A percentile compares a stretch with the other conserved stretches of the same genome.
Conservation (phyloP, 2,888 invertebrate genomes). For the Pimpla rufipes region DNA sequence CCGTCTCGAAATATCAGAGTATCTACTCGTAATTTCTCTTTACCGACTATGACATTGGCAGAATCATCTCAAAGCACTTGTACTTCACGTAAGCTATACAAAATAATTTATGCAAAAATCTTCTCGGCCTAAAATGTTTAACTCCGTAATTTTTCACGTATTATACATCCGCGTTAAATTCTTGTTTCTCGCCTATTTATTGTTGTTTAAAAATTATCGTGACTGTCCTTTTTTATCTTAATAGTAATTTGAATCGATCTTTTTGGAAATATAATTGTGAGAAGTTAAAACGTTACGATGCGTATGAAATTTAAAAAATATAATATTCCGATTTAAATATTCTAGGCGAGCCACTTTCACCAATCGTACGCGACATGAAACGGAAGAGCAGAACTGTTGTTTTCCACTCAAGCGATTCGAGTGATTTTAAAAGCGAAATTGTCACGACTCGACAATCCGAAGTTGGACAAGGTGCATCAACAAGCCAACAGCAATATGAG, state of each 20-base stretch:
- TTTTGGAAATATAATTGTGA: background rate
- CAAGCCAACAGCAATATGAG: constrained; percentile 20
- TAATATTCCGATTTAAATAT: background rate
- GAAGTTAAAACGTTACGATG: background rate
- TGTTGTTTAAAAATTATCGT: background rate
- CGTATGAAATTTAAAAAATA: background rate
- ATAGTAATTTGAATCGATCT: background rate
- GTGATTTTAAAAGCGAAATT: constrained; percentile 12
- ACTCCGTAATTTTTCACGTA: background rate
- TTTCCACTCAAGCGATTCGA: background rate
- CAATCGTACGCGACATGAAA: background rate
- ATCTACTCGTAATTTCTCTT: no score
- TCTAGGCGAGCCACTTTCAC: constrained; percentile 23
- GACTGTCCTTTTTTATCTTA: background rate
- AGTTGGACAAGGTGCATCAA: constrained; percentile 14
- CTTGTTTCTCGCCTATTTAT: background rate
- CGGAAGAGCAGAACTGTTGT: constrained; percentile 2
- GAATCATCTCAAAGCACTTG: no score
- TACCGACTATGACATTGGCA: no score
- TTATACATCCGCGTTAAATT: background rate
- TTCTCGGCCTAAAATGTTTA: background rate
- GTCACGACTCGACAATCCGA: constrained; percentile 15
- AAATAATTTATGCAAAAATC: background rate
- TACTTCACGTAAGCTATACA: background rate
- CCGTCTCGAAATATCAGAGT: no score